phyloP scores from a whole-genome alignment of 2,113 vertebrate genomes.

The Sphyrna mokarran region DNA sequence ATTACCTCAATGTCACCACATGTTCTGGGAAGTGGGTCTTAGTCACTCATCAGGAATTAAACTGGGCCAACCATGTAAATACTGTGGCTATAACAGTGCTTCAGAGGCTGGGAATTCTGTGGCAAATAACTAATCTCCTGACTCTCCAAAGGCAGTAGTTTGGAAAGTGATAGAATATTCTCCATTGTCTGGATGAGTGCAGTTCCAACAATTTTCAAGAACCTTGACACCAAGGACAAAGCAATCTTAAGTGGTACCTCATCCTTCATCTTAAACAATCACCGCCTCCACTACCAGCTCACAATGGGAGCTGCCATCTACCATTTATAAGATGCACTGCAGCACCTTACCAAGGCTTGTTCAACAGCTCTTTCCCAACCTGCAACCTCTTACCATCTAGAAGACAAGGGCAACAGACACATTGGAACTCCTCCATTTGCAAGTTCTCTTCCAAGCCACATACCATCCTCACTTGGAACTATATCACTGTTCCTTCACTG shows the following conservation, averaged over 20 bases:
- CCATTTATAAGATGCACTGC: neutral
- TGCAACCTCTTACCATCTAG: neutral
- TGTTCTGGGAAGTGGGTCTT: too few species aligned
- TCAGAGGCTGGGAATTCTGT: too few species aligned
- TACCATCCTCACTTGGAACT: neutral
- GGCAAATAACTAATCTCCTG: too few species aligned
- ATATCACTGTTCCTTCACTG: neutral
- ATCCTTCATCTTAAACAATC: neutral
- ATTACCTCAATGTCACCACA: too few species aligned
- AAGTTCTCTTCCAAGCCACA: neutral
- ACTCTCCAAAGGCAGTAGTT: too few species aligned
- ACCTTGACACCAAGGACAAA: neutral
- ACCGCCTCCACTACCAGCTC: neutral
- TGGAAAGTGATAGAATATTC: too few species aligned
- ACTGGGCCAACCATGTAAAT: too few species aligned
- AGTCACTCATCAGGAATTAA: too few species aligned
- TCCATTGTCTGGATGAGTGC: too few species aligned
- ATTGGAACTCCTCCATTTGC: neutral
- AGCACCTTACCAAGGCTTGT: neutral
- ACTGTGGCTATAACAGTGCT: too few species aligned
- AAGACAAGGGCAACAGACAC: neutral
- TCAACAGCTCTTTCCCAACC: neutral
- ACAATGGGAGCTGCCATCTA: neutral
- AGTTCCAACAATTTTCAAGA: too few species aligned
- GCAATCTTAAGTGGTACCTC: neutral